phyloP scores from a whole-genome alignment of 2,113 vertebrate species.

The Phalacrocorax pelagicus region DNA sequence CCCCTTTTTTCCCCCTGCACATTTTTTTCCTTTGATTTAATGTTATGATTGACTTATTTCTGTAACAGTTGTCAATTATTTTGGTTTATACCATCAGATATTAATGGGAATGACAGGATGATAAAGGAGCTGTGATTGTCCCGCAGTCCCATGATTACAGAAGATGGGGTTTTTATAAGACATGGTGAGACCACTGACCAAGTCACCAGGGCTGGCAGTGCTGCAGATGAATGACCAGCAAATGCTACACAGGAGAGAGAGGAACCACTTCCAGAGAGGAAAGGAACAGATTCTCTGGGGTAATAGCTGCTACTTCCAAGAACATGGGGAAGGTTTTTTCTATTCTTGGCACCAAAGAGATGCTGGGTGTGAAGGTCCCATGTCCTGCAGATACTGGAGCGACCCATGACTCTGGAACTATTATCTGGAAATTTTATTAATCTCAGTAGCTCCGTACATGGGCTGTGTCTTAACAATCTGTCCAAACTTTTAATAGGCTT shows the following conservation, averaged over 20 bases:
- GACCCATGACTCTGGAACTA: not conserved
- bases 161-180: not conserved
- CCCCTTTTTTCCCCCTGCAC: rapidly evolving
- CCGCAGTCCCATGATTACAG: not conserved
- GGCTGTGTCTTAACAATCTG: not conserved
- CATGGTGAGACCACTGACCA: not conserved
- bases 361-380: not conserved
- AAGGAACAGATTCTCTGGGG: not conserved
- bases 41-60: not conserved
- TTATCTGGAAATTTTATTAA: not conserved
- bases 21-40: not conserved
- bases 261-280: not conserved
- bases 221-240: not conserved
- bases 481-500: not conserved
- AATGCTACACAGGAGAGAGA: not conserved
- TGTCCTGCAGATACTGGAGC: not conserved
- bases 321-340: not conserved
- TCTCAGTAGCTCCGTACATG: not conserved
- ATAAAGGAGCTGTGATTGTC: not conserved
- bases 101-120: not conserved
- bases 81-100: not conserved
- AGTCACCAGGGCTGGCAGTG: not conserved
- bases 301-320: not conserved
- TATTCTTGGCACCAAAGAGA: not conserved
- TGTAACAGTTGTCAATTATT: not conserved